A percentile compares a stretch with the other conserved stretches of the same genome.
These are phyloP conservation scores for Phaenicophaeus curvirostris DNA, from an alignment of 2,797 vertebrate genomes.

Conservation along the genomic window DNA sequence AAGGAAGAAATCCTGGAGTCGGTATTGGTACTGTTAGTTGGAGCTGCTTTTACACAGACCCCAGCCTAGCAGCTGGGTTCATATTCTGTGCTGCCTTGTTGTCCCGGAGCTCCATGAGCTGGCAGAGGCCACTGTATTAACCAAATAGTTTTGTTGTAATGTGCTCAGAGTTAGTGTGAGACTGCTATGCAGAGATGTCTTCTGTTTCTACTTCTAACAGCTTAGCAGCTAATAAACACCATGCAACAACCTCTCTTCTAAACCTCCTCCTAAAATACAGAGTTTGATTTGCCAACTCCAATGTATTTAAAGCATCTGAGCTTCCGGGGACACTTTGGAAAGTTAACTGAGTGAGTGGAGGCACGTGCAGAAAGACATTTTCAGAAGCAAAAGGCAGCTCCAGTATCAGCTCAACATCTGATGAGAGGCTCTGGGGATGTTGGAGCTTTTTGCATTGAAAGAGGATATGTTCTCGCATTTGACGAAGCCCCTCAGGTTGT, in stretches of 20 bases:
- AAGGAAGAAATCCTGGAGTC: background rate
- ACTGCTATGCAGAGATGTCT: conserved; percentile 68
- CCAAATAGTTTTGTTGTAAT: conserved; percentile 69
- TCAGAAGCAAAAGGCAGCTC: conserved; percentile 59
- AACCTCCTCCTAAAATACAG: conserved; percentile 78
- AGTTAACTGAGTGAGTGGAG: conserved; percentile 65
- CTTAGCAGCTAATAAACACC: conserved; percentile 84
- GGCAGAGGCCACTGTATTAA: conserved; percentile 61
- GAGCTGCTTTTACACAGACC: background rate
- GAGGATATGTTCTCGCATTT: conserved; percentile 40
- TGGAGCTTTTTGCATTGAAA: conserved; percentile 46
- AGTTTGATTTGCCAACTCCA: conserved; percentile 74
- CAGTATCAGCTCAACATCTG: conserved; percentile 39
- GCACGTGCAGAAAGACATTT: conserved; percentile 60
- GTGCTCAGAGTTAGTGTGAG: conserved; percentile 54
- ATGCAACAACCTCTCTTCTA: conserved; percentile 69
- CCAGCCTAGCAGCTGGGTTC: conserved; percentile 23
- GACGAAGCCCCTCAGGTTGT: background rate
- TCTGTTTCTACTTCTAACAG: conserved; percentile 78
- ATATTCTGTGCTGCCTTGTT: conserved; percentile 32
- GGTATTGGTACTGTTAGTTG: rapidly evolving
- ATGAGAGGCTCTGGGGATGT: conserved; percentile 39
- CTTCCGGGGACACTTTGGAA: conserved; percentile 76
- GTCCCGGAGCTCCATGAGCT: conserved; percentile 57
- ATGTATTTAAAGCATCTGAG: conserved; percentile 76